These are phyloP conservation scores for Drosophila tripunctata DNA, from an alignment of 2,888 invertebrate species.

Conservation along the genomic window DNA sequence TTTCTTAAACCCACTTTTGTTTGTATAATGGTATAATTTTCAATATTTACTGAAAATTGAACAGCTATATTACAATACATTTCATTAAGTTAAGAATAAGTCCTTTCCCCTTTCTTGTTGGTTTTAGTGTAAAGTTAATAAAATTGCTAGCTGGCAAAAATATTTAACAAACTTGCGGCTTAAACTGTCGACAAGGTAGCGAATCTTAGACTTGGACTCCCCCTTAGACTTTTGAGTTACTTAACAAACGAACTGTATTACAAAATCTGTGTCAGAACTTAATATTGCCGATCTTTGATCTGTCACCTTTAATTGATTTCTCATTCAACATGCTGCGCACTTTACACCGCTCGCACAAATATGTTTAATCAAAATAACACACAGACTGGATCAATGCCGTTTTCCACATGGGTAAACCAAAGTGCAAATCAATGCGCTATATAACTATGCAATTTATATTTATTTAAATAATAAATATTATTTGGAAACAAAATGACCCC, in stretches of 20 bases:
- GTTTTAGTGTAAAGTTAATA: no score
- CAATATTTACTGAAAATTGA: no score
- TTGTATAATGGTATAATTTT: no score
- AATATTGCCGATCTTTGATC: slow-evolving; percentile 16
- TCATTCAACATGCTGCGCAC: slow-evolving; percentile 58
- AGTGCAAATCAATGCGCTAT: no score
- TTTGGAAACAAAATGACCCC: not conserved
- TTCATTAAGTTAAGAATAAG: no score
- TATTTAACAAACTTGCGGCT: slow-evolving; percentile 5
- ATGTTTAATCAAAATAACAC: slow-evolving; percentile 15
- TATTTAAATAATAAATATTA: not conserved
- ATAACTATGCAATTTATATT: no score
- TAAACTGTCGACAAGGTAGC: slow-evolving; percentile 3
- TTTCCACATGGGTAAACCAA: slow-evolving; percentile 88
- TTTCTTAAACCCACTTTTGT: no score
- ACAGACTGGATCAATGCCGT: slow-evolving; percentile 90
- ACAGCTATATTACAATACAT: no score
- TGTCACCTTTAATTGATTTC: slow-evolving; percentile 47
- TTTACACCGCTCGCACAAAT: slow-evolving; percentile 35
- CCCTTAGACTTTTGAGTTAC: not conserved
- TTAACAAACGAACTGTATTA: not conserved
- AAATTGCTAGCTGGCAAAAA: slow-evolving; percentile 1
- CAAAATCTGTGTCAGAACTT: not conserved
- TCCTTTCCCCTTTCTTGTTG: no score
- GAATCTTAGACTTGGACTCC: slow-evolving; percentile 14